Conservation (phyloP, 2,113 vertebrate species). For the Uria aalge region DNA sequence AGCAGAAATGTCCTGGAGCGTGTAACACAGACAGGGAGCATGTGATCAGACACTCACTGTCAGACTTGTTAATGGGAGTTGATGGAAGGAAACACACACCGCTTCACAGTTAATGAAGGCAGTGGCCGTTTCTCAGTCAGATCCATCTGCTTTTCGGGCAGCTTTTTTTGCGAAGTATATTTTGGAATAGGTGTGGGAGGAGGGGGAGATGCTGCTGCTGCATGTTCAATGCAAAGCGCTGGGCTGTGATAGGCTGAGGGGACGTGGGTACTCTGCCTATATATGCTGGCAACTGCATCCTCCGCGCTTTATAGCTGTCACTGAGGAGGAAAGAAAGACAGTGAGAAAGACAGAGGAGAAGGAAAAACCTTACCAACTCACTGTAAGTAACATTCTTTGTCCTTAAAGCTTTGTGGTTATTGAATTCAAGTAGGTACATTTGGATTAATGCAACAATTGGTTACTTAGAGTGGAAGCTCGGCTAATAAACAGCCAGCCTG, state of each 20-base stretch:
- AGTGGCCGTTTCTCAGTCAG: neutral
- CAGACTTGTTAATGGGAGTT: neutral
- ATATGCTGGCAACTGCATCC: constrained; percentile 65
- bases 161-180: neutral
- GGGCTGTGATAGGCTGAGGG: constrained; percentile 75
- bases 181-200: neutral
- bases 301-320: constrained; percentile 62
- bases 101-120: neutral
- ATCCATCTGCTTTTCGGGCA: neutral
- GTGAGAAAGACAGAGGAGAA: neutral
- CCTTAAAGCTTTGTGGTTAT: neutral
- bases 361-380: neutral
- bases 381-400: constrained; percentile 73
- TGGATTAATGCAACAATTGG: neutral
- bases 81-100: neutral
- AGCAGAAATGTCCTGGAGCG: neutral
- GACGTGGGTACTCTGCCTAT: constrained; percentile 64
- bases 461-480: neutral
- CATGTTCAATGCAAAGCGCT: constrained; percentile 39
- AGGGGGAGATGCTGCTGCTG: constrained; percentile 45
- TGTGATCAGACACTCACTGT: neutral
- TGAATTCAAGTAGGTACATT: neutral
- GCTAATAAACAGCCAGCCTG: neutral
- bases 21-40: accelerated
- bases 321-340: constrained; percentile 44